Percentiles rank a stretch among this genome's conserved stretches.
These are phyloP conservation scores for Allobates femoralis DNA, from an alignment of 2,797 vertebrate species.

Conservation along the genomic window DNA sequence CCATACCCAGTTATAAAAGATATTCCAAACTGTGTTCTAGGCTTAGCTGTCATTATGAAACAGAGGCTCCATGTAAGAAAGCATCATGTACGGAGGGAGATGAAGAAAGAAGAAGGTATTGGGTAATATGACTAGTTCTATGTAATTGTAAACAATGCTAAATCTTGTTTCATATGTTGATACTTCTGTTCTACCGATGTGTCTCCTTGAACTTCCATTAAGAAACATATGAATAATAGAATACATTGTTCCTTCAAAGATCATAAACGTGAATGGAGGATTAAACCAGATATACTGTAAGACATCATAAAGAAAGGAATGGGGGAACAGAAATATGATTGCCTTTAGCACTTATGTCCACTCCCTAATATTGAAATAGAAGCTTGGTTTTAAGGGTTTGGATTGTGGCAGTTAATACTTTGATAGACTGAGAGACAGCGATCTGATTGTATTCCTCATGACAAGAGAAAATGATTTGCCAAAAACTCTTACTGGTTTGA, in stretches of 20 bases:
- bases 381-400: slow-evolving; percentile 29
- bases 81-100: neutral
- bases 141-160: neutral
- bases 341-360: slow-evolving; percentile 40
- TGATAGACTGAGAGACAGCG: slow-evolving; percentile 46
- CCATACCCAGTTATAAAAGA: too few relatives aligned
- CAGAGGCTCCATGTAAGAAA: neutral
- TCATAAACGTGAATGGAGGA: slow-evolving; percentile 13
- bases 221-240: slow-evolving; percentile 23
- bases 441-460: slow-evolving; percentile 34
- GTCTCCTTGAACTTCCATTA: neutral
- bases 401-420: slow-evolving; percentile 36
- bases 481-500: slow-evolving; percentile 34
- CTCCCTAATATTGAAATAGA: slow-evolving; percentile 40
- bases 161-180: neutral
- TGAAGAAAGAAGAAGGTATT: neutral
- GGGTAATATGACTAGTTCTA: neutral
- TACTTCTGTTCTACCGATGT: neutral
- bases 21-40: too few relatives aligned
- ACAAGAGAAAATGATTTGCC: slow-evolving; percentile 35
- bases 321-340: slow-evolving; percentile 16
- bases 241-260: slow-evolving; percentile 14
- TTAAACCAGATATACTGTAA: slow-evolving; percentile 39
- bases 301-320: slow-evolving; percentile 34
- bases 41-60: neutral